Conservation (phyloP, 64 coral and sea anemone genomes). For the Montipora efflorescens region DNA sequence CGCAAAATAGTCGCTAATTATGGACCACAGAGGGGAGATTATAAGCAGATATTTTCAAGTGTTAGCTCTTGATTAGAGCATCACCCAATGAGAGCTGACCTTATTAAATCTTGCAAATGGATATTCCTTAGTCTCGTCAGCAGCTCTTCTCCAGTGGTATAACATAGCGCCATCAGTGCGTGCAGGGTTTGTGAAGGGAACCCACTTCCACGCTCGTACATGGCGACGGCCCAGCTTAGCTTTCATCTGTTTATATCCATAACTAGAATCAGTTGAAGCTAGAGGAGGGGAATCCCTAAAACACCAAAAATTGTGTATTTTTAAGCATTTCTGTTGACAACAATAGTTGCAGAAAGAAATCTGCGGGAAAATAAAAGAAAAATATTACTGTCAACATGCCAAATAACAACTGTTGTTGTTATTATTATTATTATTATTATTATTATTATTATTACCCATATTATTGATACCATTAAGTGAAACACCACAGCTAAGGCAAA, state of each 20-base stretch:
- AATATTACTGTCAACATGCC: not conserved
- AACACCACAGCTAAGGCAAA: no score
- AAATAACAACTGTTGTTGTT: no score
- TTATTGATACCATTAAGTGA: no score
- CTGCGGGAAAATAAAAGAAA: not conserved
- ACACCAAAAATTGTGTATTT: not conserved
- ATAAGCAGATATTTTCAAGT: no score
- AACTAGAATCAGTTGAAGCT: constrained; percentile 81
- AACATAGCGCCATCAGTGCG: constrained; percentile 92
- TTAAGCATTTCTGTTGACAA: not conserved
- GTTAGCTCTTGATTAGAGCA: not conserved
- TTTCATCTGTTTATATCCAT: constrained; percentile 99
- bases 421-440: no score
- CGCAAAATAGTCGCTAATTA: no score
- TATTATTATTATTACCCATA: no score
- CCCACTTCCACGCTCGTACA: constrained; percentile 93
- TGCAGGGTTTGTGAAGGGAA: constrained; percentile 93
- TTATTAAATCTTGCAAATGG: constrained; percentile 99
- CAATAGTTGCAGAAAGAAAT: not conserved
- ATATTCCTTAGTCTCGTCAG: constrained; percentile 97
- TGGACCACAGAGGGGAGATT: no score
- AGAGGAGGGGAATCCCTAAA: constrained; percentile 88
- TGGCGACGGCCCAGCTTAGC: constrained; percentile 93
- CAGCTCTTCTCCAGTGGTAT: constrained; percentile 92
- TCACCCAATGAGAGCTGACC: not conserved